Evolutionary conservation across 2,888 invertebrate species (phyloP).

Genomic region (Brachyopa scutellaris): DNA sequence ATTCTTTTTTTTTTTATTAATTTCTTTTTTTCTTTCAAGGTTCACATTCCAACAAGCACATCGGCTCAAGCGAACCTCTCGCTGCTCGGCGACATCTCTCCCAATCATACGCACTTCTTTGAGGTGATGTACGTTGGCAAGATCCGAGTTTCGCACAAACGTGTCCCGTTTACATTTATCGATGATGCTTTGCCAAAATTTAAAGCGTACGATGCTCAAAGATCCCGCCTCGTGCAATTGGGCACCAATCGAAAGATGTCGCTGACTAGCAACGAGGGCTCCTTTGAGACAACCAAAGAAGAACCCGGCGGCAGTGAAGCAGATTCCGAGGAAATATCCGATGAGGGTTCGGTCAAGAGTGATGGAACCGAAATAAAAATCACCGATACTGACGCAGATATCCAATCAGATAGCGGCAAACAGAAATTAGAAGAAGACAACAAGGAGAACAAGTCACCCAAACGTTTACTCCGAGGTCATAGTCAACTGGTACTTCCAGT

Average conservation of each 20-base stretch:
- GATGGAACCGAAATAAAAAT: constrained; percentile 41
- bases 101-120: constrained; percentile 94
- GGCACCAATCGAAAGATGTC: constrained; percentile 79
- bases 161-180: constrained; percentile 91
- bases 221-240: constrained; percentile 81
- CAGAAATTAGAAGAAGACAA: constrained; percentile 73
- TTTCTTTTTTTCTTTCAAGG: constrained; percentile 64
- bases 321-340: constrained; percentile 45
- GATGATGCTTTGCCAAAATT: constrained; percentile 95
- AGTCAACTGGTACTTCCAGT: constrained; percentile 79
- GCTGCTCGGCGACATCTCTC: constrained; percentile 86
- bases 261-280: constrained; percentile 78
- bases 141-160: constrained; percentile 93
- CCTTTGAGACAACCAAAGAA: constrained; percentile 73
- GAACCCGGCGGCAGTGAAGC: constrained; percentile 75
- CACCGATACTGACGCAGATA: constrained; percentile 71
- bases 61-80: constrained; percentile 81
- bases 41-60: constrained; percentile 81
- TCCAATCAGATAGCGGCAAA: constrained; percentile 33
- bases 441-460: constrained; percentile 80
- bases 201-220: constrained; percentile 89
- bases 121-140: constrained; percentile 96
- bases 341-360: constrained; percentile 58
- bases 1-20: neutral
- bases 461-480: constrained; percentile 77